Evolutionary conservation across 2,113 vertebrate genomes (phyloP).

Genomic region (Todiramphus saurophagus): DNA sequence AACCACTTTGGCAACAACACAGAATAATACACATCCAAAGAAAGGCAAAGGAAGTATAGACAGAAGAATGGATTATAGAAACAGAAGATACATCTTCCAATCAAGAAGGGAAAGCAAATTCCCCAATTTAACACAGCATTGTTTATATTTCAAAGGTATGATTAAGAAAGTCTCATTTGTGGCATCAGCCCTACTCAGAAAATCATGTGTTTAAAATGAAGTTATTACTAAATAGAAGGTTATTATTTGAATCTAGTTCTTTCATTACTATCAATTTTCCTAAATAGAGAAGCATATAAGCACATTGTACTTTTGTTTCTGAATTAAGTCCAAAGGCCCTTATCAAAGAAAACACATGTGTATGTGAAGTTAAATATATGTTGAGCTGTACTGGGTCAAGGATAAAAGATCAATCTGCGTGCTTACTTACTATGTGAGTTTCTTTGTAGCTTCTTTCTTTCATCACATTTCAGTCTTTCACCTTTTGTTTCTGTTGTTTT

Average conservation of each 20-base stretch:
- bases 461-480: neutral
- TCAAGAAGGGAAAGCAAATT: neutral
- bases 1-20: neutral
- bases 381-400: neutral
- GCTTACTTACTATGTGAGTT: neutral
- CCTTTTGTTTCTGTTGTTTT: neutral
- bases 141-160: neutral
- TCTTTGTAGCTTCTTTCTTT: neutral
- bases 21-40: neutral
- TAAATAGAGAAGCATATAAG: neutral
- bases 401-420: neutral
- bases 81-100: neutral
- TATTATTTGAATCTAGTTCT: neutral
- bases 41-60: neutral
- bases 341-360: neutral
- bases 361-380: neutral
- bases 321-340: neutral
- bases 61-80: neutral
- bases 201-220: neutral
- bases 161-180: neutral
- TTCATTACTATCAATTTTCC: neutral
- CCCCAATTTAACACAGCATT: neutral
- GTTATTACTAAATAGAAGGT: neutral
- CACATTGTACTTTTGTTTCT: neutral
- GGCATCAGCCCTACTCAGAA: neutral